Conservation (phyloP, 2,888 invertebrate genomes). For the Sphaerophoria taeniata region DNA sequence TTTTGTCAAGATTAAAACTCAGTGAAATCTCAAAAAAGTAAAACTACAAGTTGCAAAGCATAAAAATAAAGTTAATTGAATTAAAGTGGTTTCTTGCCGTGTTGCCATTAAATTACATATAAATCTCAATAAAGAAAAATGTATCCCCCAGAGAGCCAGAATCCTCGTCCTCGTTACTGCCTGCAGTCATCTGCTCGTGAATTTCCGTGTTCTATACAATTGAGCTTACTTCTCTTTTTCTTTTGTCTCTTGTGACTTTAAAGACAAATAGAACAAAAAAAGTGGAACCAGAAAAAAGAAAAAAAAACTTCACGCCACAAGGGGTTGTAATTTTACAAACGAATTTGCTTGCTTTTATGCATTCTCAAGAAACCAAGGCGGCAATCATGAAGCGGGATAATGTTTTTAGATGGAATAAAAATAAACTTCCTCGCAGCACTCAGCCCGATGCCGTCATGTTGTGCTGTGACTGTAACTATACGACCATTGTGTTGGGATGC, state of each 20-base stretch:
- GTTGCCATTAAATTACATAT: constrained; percentile 53
- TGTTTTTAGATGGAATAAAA: constrained; percentile 51
- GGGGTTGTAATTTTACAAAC: constrained; percentile 58
- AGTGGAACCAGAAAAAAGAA: neutral
- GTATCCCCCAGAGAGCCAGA: neutral
- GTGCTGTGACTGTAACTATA: constrained; percentile 1
- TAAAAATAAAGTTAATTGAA: constrained; percentile 51
- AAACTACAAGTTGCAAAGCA: constrained; percentile 5
- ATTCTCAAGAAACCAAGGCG: neutral
- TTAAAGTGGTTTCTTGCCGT: constrained; percentile 56
- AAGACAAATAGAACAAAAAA: constrained; percentile 25
- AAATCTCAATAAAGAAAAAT: constrained; percentile 12
- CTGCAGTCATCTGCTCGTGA: neutral
- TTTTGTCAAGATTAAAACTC: neutral
- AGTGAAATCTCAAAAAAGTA: neutral
- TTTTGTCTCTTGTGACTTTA: constrained; percentile 34
- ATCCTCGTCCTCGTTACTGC: constrained; percentile 8
- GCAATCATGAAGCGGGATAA: constrained; percentile 19
- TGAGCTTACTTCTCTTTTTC: neutral
- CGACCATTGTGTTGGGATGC: neutral
- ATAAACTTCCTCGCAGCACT: constrained; percentile 18
- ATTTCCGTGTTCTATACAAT: neutral
- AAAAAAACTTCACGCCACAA: constrained; percentile 34
- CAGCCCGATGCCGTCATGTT: neutral
- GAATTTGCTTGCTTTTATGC: constrained; percentile 37